Percentiles rank a stretch among this genome's conserved stretches.
These are phyloP conservation scores for Sminthurinus aureus DNA, from an alignment of 2,888 invertebrate genomes.

Conservation along the genomic window DNA sequence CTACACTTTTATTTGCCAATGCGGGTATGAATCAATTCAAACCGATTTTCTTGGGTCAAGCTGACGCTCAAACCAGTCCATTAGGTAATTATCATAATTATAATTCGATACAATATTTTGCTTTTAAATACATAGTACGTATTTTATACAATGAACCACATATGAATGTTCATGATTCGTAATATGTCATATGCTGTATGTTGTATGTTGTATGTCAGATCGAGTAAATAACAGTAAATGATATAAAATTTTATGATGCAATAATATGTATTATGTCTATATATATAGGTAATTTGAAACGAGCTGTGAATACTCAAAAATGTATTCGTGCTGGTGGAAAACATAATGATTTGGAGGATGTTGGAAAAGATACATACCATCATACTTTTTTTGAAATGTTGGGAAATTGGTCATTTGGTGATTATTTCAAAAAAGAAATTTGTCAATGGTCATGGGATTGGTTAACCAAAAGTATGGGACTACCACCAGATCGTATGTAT, in stretches of 20 bases:
- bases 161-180: no score
- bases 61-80: conserved; percentile 87
- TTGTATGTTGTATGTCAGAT: background rate
- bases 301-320: conserved; percentile 96
- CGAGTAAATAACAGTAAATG: background rate
- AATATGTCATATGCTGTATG: no score
- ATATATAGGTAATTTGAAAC: conserved; percentile 72
- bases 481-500: conserved; percentile 88
- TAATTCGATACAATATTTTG: background rate
- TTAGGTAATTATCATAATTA: conserved; percentile 26
- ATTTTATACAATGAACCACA: no score
- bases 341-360: conserved; percentile 99
- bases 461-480: conserved; percentile 78
- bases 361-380: conserved; percentile 99
- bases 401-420: conserved; percentile 99
- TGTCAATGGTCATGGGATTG: conserved; percentile 99
- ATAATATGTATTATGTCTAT: conserved; percentile 48
- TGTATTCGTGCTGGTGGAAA: conserved; percentile 99
- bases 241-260: conserved; percentile 61
- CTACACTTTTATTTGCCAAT: conserved; percentile 96
- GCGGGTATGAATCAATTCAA: conserved; percentile 99
- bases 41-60: conserved; percentile 95
- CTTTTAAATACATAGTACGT: no score
- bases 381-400: conserved; percentile 99
- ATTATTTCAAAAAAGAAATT: conserved; percentile 98